Percentiles rank a stretch among this genome's conserved stretches.
Conservation (phyloP, 2,888 invertebrate genomes). For the Conus canariensis region DNA sequence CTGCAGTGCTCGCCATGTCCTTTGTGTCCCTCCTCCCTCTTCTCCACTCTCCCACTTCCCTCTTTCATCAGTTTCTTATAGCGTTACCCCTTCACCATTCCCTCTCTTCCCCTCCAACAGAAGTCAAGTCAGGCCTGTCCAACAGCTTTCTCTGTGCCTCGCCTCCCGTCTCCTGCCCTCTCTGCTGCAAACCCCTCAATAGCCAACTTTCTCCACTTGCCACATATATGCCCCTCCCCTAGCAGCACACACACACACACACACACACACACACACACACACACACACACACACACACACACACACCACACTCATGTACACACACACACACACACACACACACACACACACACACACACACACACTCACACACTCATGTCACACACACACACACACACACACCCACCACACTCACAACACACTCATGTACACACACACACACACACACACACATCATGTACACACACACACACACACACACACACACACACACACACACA, state of each 20-base stretch:
- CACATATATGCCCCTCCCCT: background rate
- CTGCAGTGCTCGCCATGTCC: background rate
- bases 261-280: slow-evolving; percentile 14
- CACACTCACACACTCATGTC: too few relatives aligned
- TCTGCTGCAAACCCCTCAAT: background rate
- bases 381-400: too few relatives aligned
- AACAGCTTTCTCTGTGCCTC: too few relatives aligned
- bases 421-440: too few relatives aligned
- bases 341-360: slow-evolving; percentile 18
- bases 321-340: slow-evolving; percentile 18
- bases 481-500: too few relatives aligned
- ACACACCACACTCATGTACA: slow-evolving; percentile 8
- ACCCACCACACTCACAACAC: too few relatives aligned
- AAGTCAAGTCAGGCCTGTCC: too few relatives aligned
- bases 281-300: slow-evolving; percentile 21
- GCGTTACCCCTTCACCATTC: background rate
- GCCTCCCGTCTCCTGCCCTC: background rate
- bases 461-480: too few relatives aligned
- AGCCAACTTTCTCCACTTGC: background rate
- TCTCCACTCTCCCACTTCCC: background rate
- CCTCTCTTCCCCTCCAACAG: background rate
- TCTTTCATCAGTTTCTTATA: too few relatives aligned
- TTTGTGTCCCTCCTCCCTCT: background rate
- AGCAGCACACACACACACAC: background rate
- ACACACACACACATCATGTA: too few relatives aligned